phyloP scores from a whole-genome alignment of 2,113 vertebrate genomes.

The Psephotus haematonotus region DNA sequence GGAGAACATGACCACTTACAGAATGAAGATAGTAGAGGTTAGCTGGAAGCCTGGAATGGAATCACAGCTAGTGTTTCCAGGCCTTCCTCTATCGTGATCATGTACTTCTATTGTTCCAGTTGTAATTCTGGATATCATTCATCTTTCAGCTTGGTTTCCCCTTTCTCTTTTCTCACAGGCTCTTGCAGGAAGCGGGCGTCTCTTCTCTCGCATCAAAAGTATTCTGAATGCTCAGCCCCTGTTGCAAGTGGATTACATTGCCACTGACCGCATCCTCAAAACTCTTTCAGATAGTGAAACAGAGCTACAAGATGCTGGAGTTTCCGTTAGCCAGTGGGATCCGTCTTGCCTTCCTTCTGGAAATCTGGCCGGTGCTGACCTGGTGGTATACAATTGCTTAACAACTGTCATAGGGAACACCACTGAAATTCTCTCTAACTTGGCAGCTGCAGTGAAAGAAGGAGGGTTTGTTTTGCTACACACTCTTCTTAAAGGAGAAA shows the following conservation, averaged over 20 bases:
- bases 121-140: not conserved
- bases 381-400: slow-evolving; percentile 86
- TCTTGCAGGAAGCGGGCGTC: slow-evolving; percentile 80
- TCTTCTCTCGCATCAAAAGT: slow-evolving; percentile 80
- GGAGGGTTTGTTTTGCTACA: slow-evolving; percentile 91
- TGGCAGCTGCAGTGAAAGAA: slow-evolving; percentile 81
- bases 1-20: slow-evolving; percentile 81
- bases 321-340: slow-evolving; percentile 83
- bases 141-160: not conserved
- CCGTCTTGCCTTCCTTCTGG: slow-evolving; percentile 73
- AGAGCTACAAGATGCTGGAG: slow-evolving; percentile 70
- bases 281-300: slow-evolving; percentile 70
- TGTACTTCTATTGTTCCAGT: not conserved
- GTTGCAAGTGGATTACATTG: slow-evolving; percentile 85
- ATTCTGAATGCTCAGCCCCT: slow-evolving; percentile 86
- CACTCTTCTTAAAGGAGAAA: slow-evolving; percentile 83
- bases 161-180: slow-evolving; percentile 70
- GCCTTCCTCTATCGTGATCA: not conserved
- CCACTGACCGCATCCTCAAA: slow-evolving; percentile 75
- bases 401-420: slow-evolving; percentile 61
- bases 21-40: slow-evolving; percentile 91
- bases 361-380: slow-evolving; percentile 72
- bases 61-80: not conserved
- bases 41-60: not conserved
- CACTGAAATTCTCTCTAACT: slow-evolving; percentile 74